Percentiles rank a stretch among this genome's conserved stretches.
phyloP scores from a whole-genome alignment of 2,113 vertebrate species.

The Epinephelus cyanopodus region DNA sequence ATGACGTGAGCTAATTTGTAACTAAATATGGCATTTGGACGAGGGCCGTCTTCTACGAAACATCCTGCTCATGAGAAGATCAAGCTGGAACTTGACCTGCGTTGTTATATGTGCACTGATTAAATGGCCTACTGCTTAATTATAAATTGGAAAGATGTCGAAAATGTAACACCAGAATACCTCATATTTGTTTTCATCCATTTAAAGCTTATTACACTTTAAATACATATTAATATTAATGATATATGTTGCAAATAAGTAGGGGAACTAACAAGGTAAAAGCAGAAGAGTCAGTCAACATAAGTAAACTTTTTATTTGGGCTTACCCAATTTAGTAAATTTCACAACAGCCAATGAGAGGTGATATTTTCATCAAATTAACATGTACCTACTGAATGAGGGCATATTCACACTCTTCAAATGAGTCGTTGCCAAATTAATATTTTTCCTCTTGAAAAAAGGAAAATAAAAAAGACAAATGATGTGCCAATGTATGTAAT shows the following conservation, averaged over 20 bases:
- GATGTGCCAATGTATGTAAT: not conserved
- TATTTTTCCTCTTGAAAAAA: not conserved
- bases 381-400: not conserved
- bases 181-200: constrained; percentile 64
- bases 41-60: constrained; percentile 13
- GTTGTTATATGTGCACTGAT: constrained; percentile 69
- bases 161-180: constrained; percentile 69
- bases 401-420: not conserved
- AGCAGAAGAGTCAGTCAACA: not conserved
- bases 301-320: not conserved
- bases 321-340: constrained; percentile 15
- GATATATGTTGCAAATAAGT: constrained; percentile 34
- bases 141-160: constrained; percentile 55
- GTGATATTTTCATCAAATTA: constrained; percentile 13
- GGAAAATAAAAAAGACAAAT: constrained; percentile 5
- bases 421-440: not conserved
- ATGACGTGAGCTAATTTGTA: constrained; percentile 26
- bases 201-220: constrained; percentile 41
- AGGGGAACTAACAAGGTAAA: constrained; percentile 41
- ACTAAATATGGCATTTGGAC: constrained; percentile 44
- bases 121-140: constrained; percentile 52
- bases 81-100: constrained; percentile 88
- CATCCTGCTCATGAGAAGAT: constrained; percentile 64
- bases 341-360: constrained; percentile 2
- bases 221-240: constrained; percentile 36